Evolutionary conservation across 2,797 vertebrate genomes (phyloP).

Genomic region (Rhinogobio ventralis): DNA sequence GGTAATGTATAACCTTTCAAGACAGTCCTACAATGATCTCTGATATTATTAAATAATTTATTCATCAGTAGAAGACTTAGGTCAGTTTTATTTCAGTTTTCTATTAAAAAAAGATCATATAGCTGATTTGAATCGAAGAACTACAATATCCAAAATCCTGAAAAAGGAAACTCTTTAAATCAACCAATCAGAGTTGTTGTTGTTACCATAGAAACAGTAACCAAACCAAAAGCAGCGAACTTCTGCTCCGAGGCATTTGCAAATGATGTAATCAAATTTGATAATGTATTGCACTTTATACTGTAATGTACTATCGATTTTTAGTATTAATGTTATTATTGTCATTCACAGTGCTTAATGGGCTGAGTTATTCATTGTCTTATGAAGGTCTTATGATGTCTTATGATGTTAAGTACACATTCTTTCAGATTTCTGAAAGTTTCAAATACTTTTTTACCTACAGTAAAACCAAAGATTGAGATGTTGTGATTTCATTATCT

Average conservation of each 20-base stretch:
- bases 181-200: background rate
- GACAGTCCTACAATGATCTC: background rate
- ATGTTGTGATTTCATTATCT: background rate
- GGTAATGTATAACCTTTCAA: background rate
- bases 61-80: background rate
- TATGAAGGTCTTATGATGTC: no score
- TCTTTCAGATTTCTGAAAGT: background rate
- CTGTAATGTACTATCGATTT: background rate
- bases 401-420: background rate
- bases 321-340: background rate
- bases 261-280: background rate
- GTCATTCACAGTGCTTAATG: background rate
- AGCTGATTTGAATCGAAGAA: background rate
- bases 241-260: background rate
- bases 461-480: background rate
- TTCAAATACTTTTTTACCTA: background rate
- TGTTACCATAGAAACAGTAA: background rate
- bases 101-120: background rate
- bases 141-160: background rate
- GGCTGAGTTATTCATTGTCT: background rate
- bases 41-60: background rate
- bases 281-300: background rate
- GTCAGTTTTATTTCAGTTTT: background rate
- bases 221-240: background rate
- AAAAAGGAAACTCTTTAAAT: background rate